These are phyloP conservation scores for Stramonita haemastoma DNA, from an alignment of 2,888 invertebrate species.

Conservation along the genomic window DNA sequence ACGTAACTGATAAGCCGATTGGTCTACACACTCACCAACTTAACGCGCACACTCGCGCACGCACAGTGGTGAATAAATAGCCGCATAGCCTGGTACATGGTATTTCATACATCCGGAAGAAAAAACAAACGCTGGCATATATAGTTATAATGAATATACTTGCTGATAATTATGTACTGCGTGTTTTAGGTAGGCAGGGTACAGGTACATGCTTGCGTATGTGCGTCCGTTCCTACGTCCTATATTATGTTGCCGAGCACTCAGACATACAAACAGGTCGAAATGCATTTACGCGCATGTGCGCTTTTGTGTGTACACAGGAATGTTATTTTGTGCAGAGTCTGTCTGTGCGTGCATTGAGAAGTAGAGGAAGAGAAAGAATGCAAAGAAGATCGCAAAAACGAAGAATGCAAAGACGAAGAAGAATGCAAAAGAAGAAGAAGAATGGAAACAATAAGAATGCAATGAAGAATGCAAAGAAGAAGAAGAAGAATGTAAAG, in stretches of 20 bases:
- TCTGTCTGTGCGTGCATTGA: not conserved
- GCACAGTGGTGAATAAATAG: not conserved
- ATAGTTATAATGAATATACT: too few species aligned
- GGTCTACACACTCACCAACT: not conserved
- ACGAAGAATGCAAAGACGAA: not conserved
- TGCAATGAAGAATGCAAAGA: not conserved
- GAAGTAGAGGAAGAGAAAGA: not conserved
- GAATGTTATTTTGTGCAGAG: not conserved
- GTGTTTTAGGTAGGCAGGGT: not conserved
- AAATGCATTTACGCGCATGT: not conserved
- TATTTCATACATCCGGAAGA: too few species aligned
- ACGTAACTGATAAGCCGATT: not conserved
- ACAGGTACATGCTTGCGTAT: not conserved
- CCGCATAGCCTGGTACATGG: too few species aligned
- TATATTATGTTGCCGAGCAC: too few species aligned
- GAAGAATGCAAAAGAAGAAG: not conserved
- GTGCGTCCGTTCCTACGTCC: not conserved
- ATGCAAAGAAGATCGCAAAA: not conserved
- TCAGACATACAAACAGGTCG: not conserved
- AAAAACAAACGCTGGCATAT: too few species aligned
- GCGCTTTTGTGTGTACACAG: not conserved
- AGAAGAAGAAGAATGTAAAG: not conserved
- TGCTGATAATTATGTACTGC: too few species aligned
- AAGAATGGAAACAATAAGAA: not conserved
- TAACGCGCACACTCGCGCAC: not conserved